phyloP scores from a whole-genome alignment of 53 echinoderm and acorn worm genomes.

The Zoroaster sp. region DNA sequence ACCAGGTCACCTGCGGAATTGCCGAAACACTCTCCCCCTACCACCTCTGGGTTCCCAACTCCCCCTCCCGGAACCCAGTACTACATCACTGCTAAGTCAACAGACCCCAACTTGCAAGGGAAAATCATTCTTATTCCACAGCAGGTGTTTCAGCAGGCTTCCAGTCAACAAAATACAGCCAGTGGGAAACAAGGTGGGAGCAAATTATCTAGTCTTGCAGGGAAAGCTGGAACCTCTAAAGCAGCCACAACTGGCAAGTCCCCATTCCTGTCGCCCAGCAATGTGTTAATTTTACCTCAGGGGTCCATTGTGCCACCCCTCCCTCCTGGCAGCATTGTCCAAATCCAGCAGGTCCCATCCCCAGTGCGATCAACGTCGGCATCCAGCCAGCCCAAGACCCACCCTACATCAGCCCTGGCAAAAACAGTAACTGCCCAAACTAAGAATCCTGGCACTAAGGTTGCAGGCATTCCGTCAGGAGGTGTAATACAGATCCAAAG shows the following conservation, averaged over 20 bases:
- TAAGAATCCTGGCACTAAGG: constrained; percentile 42
- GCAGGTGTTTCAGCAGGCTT: constrained; percentile 89
- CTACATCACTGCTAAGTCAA: constrained; percentile 95
- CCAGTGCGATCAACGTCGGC: constrained; percentile 60
- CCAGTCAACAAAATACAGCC: constrained; percentile 61
- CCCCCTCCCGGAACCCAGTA: constrained; percentile 94
- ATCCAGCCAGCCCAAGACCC: constrained; percentile 38
- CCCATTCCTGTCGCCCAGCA: constrained; percentile 94
- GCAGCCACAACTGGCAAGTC: constrained; percentile 24
- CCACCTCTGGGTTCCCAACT: constrained; percentile 57
- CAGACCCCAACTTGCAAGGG: constrained; percentile 96
- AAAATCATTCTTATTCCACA: constrained; percentile 97
- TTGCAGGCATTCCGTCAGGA: constrained; percentile 63
- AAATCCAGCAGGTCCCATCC: constrained; percentile 95
- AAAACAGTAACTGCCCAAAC: constrained; percentile 49
- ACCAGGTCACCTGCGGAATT: constrained; percentile 1
- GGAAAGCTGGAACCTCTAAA: constrained; percentile 58
- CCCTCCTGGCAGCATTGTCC: constrained; percentile 96
- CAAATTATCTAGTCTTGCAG: constrained; percentile 28
- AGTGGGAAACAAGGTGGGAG: constrained; percentile 47
- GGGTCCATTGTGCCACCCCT: constrained; percentile 96
- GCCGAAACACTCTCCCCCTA: constrained; percentile 18
- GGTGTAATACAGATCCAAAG: constrained; percentile 83
- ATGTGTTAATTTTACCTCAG: constrained; percentile 92
- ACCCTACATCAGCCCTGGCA: constrained; percentile 48